A percentile compares a stretch with the other conserved stretches of the same genome.
These are phyloP conservation scores for Glaucomys volans DNA, from an alignment of 2,113 vertebrate genomes.

Conservation along the genomic window DNA sequence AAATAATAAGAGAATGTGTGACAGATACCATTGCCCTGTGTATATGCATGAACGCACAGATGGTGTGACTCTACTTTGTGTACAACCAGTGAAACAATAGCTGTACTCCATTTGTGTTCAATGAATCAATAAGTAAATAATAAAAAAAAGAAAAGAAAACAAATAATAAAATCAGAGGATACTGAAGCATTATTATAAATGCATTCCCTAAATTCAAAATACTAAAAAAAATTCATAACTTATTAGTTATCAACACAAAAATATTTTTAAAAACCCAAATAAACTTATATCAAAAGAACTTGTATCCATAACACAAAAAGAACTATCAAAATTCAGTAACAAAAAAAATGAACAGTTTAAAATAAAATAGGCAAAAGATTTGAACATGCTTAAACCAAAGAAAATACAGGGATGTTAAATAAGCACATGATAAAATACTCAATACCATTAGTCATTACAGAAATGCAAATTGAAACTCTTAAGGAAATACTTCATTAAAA, in stretches of 20 bases:
- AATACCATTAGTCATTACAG: background rate
- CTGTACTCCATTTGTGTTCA: too few species aligned
- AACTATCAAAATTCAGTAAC: constrained; percentile 21
- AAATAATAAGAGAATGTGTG: too few species aligned
- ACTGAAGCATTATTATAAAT: constrained; percentile 24
- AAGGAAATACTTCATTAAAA: background rate
- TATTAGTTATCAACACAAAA: background rate
- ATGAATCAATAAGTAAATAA: too few species aligned
- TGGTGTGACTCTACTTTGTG: too few species aligned
- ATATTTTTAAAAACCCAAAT: background rate
- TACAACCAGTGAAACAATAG: too few species aligned
- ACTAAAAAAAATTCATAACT: background rate
- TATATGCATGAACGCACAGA: too few species aligned
- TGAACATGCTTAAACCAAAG: background rate
- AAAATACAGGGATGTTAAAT: background rate
- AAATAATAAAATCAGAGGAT: background rate
- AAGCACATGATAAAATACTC: background rate
- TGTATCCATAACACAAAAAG: background rate
- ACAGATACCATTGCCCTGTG: too few species aligned
- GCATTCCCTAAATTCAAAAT: background rate
- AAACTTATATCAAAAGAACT: background rate
- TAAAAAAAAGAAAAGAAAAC: background rate
- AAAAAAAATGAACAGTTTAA: background rate
- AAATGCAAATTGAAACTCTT: background rate
- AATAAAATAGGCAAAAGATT: background rate